Evolutionary conservation across 2,797 vertebrate genomes (phyloP), one percentile per base, ranked within the genome.

Genomic region (Tapirus indicus): DNA sequence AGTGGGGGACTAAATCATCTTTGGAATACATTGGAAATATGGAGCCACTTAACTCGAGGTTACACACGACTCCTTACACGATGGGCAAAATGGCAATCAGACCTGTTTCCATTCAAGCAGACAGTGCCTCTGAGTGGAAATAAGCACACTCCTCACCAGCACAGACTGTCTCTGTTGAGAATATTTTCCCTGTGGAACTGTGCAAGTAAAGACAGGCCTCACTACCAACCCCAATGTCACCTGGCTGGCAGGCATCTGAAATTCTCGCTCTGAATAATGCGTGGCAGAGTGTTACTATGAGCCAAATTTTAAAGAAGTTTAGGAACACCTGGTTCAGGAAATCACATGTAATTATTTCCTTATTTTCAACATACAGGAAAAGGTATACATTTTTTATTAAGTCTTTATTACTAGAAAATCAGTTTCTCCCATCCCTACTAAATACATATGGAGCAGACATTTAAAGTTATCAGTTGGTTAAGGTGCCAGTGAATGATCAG

Each of bases 321-420:
- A 52, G 32, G 44, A 93, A 93, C 10, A 78, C n/a, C 27, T 90
- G 79, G 58, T 71, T 91, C 78, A 74, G n/a, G 93, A 94, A 72
- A 41, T 71, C 49, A 64, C 14, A 41, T 66, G 16, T 35, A 78
- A 79, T 94, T 95, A 95, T 71, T 38, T 20, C 47, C 35, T 94
- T 82, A 74, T 88, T 93, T 93, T 88, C 83, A 96, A 88, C 56
- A 82, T 11, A 94, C 1, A 93, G 77, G n/a, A 87, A 88, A 88
- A 82, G 5, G 17, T 5, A 41, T 35, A 2, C 56, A n/a, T 62
- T 92, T 86, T 74, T 87, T 78, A 87, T 80, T 58, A 58, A 85
- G 47, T 77, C 66, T 88, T 78, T 86, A 80, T 44, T 85, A 86
- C 68, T 16, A 79, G 49, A 71, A 82, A 93, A 54, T 79, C 21